Conservation (phyloP, 2,797 vertebrate genomes). For the Argentina silus region DNA sequence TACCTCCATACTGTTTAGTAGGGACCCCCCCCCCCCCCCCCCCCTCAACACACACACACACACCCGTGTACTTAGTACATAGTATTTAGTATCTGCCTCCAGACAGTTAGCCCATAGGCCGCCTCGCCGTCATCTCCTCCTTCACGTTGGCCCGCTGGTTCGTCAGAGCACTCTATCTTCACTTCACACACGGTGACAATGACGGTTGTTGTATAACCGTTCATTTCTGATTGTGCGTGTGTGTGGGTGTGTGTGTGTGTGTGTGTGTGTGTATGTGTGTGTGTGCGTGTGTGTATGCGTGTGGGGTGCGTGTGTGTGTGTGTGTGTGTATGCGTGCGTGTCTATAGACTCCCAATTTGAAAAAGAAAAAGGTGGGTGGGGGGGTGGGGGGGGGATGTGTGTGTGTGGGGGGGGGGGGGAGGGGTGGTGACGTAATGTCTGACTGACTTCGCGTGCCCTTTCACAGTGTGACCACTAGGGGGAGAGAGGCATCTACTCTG, state of each 20-base stretch:
- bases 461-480: constrained; percentile 59
- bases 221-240: constrained; percentile 29
- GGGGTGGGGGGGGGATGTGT: background rate
- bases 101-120: too few species aligned
- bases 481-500: constrained; percentile 57
- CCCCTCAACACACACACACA: background rate
- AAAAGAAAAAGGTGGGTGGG: constrained; percentile 24
- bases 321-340: too few species aligned
- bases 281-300: too few species aligned
- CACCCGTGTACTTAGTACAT: background rate
- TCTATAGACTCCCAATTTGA: constrained; percentile 9
- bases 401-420: background rate
- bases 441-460: constrained; percentile 47
- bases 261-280: too few species aligned
- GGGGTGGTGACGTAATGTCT: constrained; percentile 69
- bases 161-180: constrained; percentile 34
- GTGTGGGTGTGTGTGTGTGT: too few species aligned
- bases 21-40: background rate
- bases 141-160: too few species aligned
- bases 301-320: too few species aligned
- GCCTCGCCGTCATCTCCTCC: too few species aligned
- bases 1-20: background rate
- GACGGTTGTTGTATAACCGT: constrained; percentile 55
- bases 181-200: constrained; percentile 31
- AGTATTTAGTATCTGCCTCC: too few species aligned